Base-by-base conservation (phyloP, 1,140 invertebrate species). In the Hermatobates lingyangjiaoensis region DNA sequence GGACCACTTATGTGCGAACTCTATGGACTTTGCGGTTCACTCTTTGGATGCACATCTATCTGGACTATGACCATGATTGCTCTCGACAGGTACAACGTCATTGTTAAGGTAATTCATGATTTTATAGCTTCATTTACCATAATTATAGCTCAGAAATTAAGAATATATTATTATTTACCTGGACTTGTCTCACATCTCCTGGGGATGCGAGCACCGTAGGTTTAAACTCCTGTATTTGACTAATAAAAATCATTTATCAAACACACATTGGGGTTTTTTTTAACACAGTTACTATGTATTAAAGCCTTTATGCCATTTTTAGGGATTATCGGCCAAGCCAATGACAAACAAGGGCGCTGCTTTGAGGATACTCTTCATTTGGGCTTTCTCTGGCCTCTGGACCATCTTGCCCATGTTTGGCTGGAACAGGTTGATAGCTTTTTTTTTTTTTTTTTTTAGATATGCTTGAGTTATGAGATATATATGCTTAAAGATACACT, bases 51-150 rank as follows among this genome's bases (percentile, higher is more conserved):
- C 60, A 73, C 70, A 20, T 87, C 83, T 51, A 88, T 89, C 55
- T 86, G 83, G 80, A 77, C 81, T 2, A 83, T 88, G 79, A 79
- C 79, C 0, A 72, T 82, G 61, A 87, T 89, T 53, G 79, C 84
- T 44, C 71, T 84, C 50, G 85, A 89, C 62, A 69, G 85, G 52
- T 89, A 87, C 68, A 84, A 83, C 58, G 84, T 88, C 39, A 89
- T 90, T 58, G 83, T 87, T 2, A 84, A 83, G 60, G 63, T 64
- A 56, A 57, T n/a, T 30, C 14, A 28, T 42, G 2, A 25, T 4
- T 45, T 51, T 21, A 34, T 34, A 7, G 15, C 15, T 34, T 7
- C 7, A 7, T 34, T 7, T 34, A 34, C 28, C 15, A 7, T 34
- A 34, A 7, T n/a, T n/a, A n/a, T n/a, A n/a, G n/a, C n/a, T n/a